Base-by-base conservation (phyloP, 2,888 invertebrate species). In the Scaeva pyrastri region DNA sequence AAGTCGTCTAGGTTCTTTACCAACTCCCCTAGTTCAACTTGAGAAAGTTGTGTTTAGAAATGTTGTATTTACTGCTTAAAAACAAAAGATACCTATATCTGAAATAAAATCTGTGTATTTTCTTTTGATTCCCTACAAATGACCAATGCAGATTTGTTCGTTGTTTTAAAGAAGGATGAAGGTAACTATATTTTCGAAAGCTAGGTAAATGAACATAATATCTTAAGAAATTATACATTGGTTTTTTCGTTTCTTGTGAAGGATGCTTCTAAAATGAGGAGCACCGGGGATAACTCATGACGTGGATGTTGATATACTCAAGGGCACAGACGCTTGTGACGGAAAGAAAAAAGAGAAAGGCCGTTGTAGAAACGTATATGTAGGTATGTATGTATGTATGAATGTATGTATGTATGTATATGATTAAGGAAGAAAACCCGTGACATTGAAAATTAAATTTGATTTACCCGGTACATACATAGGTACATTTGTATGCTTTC, bases 391-490 rank as follows among this genome's bases (percentile, higher is more conserved):
- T 16, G 12, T 58, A 36, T 0, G n/a, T n/a, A n/a, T n/a, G n/a
- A n/a, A n/a, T n/a, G n/a, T 45, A n/a, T 26, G 5, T 58, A 56
- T 8, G 7, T 21, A 14, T 36, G 0, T 60, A 23, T 23, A 56
- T 58, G 41, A 39, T 60, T 39, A 60, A 60, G 41, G 8, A 58
- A 43, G 16, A 48, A 19, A 58, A 36, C 19, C 36, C 68, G 68
- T 83, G 83, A 84, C 79, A 84, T 84, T 79, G 84, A 79, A 83
- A 70, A 79, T 62, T 64, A 66, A 55, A 55, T 50, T 62, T 48
- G 58, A 45, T 48, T 48, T 60, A 41, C 14, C 21, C 14, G 21
- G 19, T 23, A 41, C 26, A 21, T 23, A 41, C 26, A 21, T 26
- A 45, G 39, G 2, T 39, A n/a, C 11, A 52, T 48, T 3, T 36